These are phyloP conservation scores for Thereva unica DNA, from an alignment of 2,888 invertebrate species.

Conservation along the genomic window DNA sequence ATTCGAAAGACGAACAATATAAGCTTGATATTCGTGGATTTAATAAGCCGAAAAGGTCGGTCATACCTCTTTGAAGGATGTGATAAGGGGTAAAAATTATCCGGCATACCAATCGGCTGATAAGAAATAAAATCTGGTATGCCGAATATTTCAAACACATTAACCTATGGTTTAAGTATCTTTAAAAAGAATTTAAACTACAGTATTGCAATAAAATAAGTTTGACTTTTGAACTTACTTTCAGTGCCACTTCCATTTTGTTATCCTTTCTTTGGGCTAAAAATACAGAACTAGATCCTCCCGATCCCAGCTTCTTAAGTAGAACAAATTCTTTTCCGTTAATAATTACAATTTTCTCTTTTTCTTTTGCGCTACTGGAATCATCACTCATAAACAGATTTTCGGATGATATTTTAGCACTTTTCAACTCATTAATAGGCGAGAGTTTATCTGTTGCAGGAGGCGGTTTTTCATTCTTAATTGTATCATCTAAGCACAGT, in stretches of 20 bases:
- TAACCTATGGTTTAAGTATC: too few relatives aligned
- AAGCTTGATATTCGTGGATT: too few relatives aligned
- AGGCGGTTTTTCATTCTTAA: slow-evolving; percentile 42
- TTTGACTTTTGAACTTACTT: slow-evolving; percentile 48
- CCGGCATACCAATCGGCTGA: too few relatives aligned
- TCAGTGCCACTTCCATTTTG: slow-evolving; percentile 52
- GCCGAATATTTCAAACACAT: too few relatives aligned
- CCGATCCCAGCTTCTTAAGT: slow-evolving; percentile 77
- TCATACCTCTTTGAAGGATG: too few relatives aligned
- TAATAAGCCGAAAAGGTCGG: too few relatives aligned
- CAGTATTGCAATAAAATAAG: too few relatives aligned
- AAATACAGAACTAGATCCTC: slow-evolving; percentile 88
- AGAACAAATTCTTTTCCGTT: slow-evolving; percentile 75
- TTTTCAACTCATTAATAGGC: slow-evolving; percentile 21
- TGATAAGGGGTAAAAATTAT: too few relatives aligned
- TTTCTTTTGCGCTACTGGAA: slow-evolving; percentile 8
- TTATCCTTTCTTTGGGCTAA: slow-evolving; percentile 50
- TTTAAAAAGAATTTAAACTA: too few relatives aligned
- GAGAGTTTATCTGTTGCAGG: slow-evolving; percentile 24
- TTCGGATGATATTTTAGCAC: not conserved
- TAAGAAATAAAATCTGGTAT: too few relatives aligned
- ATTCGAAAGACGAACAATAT: too few relatives aligned
- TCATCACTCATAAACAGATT: not conserved
- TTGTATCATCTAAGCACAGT: slow-evolving; percentile 53
- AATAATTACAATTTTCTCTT: slow-evolving; percentile 63